Percentiles rank a stretch among this genome's conserved stretches.
phyloP scores from a whole-genome alignment of 2,797 vertebrate species.

The Mycteria americana region DNA sequence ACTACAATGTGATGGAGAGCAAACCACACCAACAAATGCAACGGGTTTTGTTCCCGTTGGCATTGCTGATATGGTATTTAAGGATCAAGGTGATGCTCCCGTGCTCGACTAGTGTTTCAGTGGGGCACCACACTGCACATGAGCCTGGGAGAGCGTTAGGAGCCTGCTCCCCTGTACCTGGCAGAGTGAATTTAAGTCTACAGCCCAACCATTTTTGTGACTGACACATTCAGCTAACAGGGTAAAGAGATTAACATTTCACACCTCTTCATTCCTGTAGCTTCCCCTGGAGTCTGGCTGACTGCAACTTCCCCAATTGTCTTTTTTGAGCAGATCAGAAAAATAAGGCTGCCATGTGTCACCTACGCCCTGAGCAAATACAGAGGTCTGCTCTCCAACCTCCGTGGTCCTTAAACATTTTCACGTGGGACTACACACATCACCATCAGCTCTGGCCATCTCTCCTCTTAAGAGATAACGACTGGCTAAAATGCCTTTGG shows the following conservation, averaged over 20 bases:
- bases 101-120: background rate
- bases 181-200: background rate
- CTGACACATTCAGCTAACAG: background rate
- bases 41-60: background rate
- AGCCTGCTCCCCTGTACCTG: background rate
- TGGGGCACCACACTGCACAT: background rate
- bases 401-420: background rate
- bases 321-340: background rate
- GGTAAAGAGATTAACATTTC: background rate
- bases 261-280: background rate
- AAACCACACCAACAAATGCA: background rate
- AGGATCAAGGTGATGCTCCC: background rate
- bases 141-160: background rate
- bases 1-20: background rate
- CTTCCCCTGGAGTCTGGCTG: background rate
- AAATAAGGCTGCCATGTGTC: background rate
- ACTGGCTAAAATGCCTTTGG: background rate
- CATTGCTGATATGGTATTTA: background rate
- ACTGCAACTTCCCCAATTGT: background rate
- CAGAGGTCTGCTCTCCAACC: background rate
- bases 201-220: background rate
- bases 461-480: background rate
- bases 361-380: background rate
- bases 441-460: background rate
- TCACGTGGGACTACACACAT: background rate